A percentile compares a stretch with the other conserved stretches of the same genome.
These are phyloP conservation scores for Callosobruchus maculatus DNA, from an alignment of 2,888 invertebrate genomes.

Conservation along the genomic window DNA sequence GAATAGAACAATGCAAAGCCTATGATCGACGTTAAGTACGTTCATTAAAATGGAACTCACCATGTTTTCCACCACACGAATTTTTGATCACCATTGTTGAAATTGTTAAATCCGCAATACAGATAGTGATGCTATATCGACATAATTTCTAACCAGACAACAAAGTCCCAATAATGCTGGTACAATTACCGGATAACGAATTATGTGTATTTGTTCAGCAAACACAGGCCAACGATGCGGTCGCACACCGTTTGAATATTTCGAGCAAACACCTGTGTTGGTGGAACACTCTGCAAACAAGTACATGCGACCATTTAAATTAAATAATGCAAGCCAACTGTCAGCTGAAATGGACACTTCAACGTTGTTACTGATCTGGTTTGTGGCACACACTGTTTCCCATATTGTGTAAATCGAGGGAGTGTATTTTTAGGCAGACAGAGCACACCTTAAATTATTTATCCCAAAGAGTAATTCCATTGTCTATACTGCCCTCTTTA, in stretches of 20 bases:
- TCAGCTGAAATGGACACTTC: neutral
- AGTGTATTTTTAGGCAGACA: too few relatives aligned
- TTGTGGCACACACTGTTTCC: neutral
- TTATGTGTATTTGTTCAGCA: neutral
- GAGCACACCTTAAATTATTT: too few relatives aligned
- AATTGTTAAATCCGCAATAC: neutral
- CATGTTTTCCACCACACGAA: neutral
- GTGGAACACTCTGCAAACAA: neutral
- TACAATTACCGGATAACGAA: neutral
- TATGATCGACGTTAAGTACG: too few relatives aligned
- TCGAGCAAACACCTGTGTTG: neutral
- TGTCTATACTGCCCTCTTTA: too few relatives aligned
- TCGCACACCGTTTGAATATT: neutral
- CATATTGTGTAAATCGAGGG: too few relatives aligned
- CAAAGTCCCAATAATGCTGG: neutral
- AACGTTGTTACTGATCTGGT: neutral
- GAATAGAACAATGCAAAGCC: too few relatives aligned
- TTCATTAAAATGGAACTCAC: neutral
- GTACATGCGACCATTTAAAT: neutral
- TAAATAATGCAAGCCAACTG: neutral
- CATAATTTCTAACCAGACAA: neutral
- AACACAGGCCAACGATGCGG: neutral
- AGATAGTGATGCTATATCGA: neutral
- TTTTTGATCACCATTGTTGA: neutral
- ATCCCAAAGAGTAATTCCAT: too few relatives aligned